A percentile compares a stretch with the other conserved stretches of the same genome.
Evolutionary conservation across 2,888 invertebrate species (phyloP).

Genomic region (Arrhopalites spinosus): DNA sequence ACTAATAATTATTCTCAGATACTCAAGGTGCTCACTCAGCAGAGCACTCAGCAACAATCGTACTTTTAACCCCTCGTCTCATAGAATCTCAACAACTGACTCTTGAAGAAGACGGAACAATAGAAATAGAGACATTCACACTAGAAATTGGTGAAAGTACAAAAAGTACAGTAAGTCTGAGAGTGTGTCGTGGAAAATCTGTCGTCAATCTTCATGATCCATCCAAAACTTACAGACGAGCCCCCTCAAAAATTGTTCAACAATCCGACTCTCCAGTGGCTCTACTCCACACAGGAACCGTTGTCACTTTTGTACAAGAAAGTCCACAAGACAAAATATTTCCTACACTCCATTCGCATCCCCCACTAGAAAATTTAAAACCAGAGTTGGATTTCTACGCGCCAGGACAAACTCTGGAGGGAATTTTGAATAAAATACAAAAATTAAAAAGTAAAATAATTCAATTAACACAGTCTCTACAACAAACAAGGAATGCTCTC

Average conservation of each 20-base stretch:
- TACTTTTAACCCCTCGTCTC: too few species aligned
- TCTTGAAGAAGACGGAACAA: too few species aligned
- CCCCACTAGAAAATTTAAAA: slow-evolving; percentile 11
- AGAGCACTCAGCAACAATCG: too few species aligned
- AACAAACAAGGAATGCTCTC: too few species aligned
- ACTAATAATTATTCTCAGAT: too few species aligned
- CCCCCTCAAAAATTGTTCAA: too few species aligned
- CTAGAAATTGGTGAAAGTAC: neutral
- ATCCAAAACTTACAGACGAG: neutral
- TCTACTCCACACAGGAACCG: neutral
- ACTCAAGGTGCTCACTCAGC: too few species aligned
- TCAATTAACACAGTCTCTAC: neutral
- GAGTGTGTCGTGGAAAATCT: slow-evolving; percentile 21
- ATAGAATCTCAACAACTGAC: slow-evolving; percentile 10
- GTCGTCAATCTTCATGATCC: slow-evolving; percentile 8
- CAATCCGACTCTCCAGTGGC: neutral
- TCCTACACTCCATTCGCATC: neutral
- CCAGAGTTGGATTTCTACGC: slow-evolving; percentile 14
- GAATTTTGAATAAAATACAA: neutral
- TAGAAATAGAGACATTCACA: neutral
- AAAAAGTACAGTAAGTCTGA: neutral
- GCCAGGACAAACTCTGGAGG: slow-evolving; percentile 22
- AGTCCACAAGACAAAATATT: slow-evolving; percentile 3
- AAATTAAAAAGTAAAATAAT: neutral
- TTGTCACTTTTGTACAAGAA: neutral